Percentiles rank a stretch among this genome's conserved stretches.
These are phyloP conservation scores for Ligdia adustata DNA, from an alignment of 2,888 invertebrate genomes.

Conservation along the genomic window DNA sequence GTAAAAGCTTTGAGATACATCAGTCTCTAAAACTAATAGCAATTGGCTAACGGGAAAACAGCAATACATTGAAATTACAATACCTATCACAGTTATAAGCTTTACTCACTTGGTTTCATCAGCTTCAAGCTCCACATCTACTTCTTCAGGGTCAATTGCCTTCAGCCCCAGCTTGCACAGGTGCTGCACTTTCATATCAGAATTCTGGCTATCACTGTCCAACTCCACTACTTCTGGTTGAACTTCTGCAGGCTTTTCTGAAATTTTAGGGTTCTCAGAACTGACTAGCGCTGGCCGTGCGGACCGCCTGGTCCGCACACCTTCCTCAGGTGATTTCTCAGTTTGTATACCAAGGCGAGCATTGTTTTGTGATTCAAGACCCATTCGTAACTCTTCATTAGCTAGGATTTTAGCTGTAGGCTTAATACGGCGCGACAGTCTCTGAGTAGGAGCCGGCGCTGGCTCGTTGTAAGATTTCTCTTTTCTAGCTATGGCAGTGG, in stretches of 20 bases:
- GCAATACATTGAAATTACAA: too few relatives aligned
- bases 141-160: conserved; percentile 61
- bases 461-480: conserved; percentile 87
- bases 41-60: too few relatives aligned
- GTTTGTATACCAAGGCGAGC: conserved; percentile 73
- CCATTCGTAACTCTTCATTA: conserved; percentile 85
- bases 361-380: conserved; percentile 83
- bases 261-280: conserved; percentile 35
- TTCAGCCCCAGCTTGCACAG: conserved; percentile 82
- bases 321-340: conserved; percentile 66
- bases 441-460: conserved; percentile 56
- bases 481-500: conserved; percentile 89
- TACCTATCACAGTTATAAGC: too few relatives aligned
- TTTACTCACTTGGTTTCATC: conserved; percentile 21
- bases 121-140: conserved; percentile 48
- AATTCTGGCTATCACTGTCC: conserved; percentile 64
- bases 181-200: conserved; percentile 83
- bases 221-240: conserved; percentile 44
- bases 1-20: too few relatives aligned
- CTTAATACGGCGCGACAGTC: conserved; percentile 83
- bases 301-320: conserved; percentile 65
- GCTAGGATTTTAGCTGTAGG: conserved; percentile 87
- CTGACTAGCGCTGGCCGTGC: conserved; percentile 48
- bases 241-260: conserved; percentile 27
- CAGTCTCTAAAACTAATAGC: too few relatives aligned